phyloP scores from a whole-genome alignment of 2,113 vertebrate genomes.

The Cercocebus atys region DNA sequence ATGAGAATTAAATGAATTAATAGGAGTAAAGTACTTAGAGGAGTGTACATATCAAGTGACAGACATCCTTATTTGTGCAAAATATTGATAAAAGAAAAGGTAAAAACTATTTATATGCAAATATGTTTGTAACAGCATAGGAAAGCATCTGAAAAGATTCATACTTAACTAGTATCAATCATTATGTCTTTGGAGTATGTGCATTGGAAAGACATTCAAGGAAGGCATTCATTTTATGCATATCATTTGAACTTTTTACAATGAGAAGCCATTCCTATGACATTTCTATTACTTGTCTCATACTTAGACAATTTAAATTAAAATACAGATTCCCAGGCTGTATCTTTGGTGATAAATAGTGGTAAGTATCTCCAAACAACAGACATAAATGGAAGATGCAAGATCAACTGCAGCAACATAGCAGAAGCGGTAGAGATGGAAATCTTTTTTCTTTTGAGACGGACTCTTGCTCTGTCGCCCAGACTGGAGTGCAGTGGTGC shows the following conservation, averaged over 20 bases:
- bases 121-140: background rate
- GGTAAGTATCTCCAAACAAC: background rate
- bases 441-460: background rate
- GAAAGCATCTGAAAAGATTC: background rate
- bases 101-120: background rate
- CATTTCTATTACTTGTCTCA: background rate
- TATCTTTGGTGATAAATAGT: background rate
- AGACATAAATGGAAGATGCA: background rate
- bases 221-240: background rate
- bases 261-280: background rate
- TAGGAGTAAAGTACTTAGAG: background rate
- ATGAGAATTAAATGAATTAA: background rate
- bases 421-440: background rate
- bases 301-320: background rate
- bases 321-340: background rate
- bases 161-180: background rate
- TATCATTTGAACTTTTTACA: background rate
- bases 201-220: background rate
- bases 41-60: background rate
- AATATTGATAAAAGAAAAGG: background rate
- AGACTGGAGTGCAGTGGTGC: no score
- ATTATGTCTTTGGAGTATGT: background rate
- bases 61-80: background rate
- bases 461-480: no score
- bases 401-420: slow-evolving; percentile 1